phyloP scores from a whole-genome alignment of 1,140 invertebrate genomes.

The Rhagoletis pomonella region DNA sequence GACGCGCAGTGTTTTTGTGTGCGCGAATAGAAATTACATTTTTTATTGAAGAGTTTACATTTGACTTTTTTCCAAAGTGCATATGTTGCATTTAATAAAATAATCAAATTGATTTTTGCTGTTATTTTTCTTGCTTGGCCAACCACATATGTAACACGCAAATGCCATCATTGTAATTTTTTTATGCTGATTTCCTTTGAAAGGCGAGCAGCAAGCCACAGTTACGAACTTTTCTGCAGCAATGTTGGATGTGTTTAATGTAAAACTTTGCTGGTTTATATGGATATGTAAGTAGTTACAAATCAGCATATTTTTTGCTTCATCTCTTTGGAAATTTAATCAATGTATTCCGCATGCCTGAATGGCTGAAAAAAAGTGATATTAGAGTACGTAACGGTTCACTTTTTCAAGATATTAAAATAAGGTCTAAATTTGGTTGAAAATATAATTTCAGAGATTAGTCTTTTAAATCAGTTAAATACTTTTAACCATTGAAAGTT shows the following conservation, averaged over 20 bases:
- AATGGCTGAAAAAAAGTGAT: too few relatives aligned
- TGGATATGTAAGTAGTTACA: not conserved
- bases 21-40: not conserved
- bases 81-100: not conserved
- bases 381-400: too few relatives aligned
- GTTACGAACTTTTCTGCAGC: too few relatives aligned
- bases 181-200: not conserved
- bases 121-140: not conserved
- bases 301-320: too few relatives aligned
- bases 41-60: not conserved
- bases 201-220: not conserved
- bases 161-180: not conserved
- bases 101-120: not conserved
- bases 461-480: too few relatives aligned
- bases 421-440: too few relatives aligned
- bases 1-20: not conserved
- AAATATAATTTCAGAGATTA: too few relatives aligned
- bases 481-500: too few relatives aligned
- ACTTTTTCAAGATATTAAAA: too few relatives aligned
- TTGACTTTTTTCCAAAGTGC: not conserved
- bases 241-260: not conserved
- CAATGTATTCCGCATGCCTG: too few relatives aligned
- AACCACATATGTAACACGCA: slow-evolving; percentile 1
- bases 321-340: too few relatives aligned
- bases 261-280: not conserved